A percentile compares a stretch with the other conserved stretches of the same genome.
phyloP scores from a whole-genome alignment of 2,797 vertebrate species.

The Sparidentex hasta region DNA sequence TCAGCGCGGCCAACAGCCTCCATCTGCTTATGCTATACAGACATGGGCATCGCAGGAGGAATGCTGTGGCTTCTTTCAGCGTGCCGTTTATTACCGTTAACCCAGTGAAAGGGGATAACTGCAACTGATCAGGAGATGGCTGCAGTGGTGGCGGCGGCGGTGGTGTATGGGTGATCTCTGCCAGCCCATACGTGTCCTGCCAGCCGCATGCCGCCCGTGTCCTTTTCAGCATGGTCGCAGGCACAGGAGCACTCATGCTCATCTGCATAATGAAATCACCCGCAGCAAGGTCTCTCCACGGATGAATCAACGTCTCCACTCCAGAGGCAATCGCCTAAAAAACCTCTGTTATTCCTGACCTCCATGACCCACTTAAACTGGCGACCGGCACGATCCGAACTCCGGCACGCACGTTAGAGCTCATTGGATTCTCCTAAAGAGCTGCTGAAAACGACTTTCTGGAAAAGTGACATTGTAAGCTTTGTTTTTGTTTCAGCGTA shows the following conservation, averaged over 20 bases:
- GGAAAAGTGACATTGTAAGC: slow-evolving; percentile 34
- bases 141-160: slow-evolving; percentile 28
- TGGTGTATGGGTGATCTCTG: slow-evolving; percentile 36
- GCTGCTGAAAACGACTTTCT: not conserved
- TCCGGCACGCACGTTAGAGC: slow-evolving; percentile 14
- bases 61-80: slow-evolving; percentile 79
- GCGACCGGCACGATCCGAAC: slow-evolving; percentile 32
- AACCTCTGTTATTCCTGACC: slow-evolving; percentile 54
- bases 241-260: slow-evolving; percentile 40
- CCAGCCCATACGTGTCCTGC: slow-evolving; percentile 45
- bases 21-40: slow-evolving; percentile 84
- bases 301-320: slow-evolving; percentile 67
- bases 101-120: slow-evolving; percentile 70
- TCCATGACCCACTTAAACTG: slow-evolving; percentile 32
- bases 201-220: slow-evolving; percentile 35
- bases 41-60: slow-evolving; percentile 77
- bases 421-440: slow-evolving; percentile 21
- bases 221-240: slow-evolving; percentile 41
- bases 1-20: slow-evolving; percentile 61
- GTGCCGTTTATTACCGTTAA: slow-evolving; percentile 66
- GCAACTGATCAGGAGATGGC: slow-evolving; percentile 65
- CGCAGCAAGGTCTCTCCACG: slow-evolving; percentile 64
- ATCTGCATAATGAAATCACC: slow-evolving; percentile 78
- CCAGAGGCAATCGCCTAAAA: slow-evolving; percentile 45
- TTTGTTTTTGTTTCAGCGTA: slow-evolving; percentile 34